Percentiles rank a stretch among this genome's conserved stretches.
These are phyloP conservation scores for Podilymbus podiceps DNA, from an alignment of 2,113 vertebrate species.

Conservation along the genomic window DNA sequence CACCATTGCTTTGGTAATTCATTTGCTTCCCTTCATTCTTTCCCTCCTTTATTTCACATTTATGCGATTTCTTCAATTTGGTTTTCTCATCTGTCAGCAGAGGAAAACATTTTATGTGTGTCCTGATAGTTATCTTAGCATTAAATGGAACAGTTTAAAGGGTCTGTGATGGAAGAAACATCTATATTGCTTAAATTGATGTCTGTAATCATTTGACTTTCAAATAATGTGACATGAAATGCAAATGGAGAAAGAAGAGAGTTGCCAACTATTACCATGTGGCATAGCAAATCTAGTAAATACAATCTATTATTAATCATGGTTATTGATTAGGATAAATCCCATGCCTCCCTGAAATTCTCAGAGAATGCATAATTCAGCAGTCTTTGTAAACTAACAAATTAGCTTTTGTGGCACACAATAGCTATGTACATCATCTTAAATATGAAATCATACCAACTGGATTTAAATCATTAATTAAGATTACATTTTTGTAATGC, in stretches of 20 bases:
- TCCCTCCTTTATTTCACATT: constrained; percentile 36
- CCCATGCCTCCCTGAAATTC: neutral
- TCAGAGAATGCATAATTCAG: constrained; percentile 50
- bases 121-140: constrained; percentile 7
- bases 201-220: constrained; percentile 45
- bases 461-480: constrained; percentile 32
- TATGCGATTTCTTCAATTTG: constrained; percentile 33
- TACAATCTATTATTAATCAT: constrained; percentile 52
- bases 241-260: neutral
- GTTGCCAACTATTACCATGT: neutral
- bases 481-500: neutral
- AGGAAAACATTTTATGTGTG: constrained; percentile 32
- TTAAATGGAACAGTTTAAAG: constrained; percentile 35
- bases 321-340: constrained; percentile 55
- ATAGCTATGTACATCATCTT: neutral
- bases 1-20: constrained; percentile 9
- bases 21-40: neutral
- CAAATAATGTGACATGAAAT: constrained; percentile 17
- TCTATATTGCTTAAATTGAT: constrained; percentile 10
- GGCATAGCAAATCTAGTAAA: constrained; percentile 25
- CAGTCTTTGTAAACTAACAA: constrained; percentile 21
- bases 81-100: constrained; percentile 34
- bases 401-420: constrained; percentile 20
- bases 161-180: constrained; percentile 34
- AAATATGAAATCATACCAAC: neutral